Evolutionary conservation across 2,888 invertebrate genomes (phyloP).

Genomic region (Thumatha senex): DNA sequence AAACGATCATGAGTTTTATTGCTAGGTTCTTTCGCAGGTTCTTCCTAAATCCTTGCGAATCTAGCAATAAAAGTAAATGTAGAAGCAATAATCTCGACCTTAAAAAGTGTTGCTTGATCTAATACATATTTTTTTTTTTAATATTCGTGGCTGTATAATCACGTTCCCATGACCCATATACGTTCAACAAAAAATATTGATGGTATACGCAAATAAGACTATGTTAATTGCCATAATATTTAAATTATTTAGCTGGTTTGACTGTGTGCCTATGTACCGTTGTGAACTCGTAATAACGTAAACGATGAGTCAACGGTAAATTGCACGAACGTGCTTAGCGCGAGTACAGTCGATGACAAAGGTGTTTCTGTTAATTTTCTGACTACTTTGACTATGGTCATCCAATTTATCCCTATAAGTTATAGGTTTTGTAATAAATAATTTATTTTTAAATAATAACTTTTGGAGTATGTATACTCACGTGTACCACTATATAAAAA

Average conservation of each 20-base stretch:
- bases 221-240: constrained; percentile 8
- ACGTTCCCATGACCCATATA: constrained; percentile 7
- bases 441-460: too few species aligned
- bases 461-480: too few species aligned
- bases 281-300: constrained; percentile 31
- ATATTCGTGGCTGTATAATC: neutral
- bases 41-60: too few species aligned
- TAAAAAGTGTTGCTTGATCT: too few species aligned
- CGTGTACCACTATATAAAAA: too few species aligned
- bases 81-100: too few species aligned
- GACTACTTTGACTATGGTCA: too few species aligned
- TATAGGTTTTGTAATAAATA: too few species aligned
- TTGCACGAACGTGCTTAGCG: constrained; percentile 42
- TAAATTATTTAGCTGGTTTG: constrained; percentile 9
- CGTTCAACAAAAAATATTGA: neutral
- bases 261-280: constrained; percentile 27
- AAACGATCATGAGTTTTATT: too few species aligned
- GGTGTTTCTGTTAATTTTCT: constrained; percentile 1
- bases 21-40: too few species aligned
- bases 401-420: too few species aligned
- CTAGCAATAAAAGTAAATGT: too few species aligned
- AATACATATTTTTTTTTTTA: neutral
- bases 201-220: neutral
- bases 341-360: constrained; percentile 15
- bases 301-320: constrained; percentile 45